phyloP scores from a whole-genome alignment of 53 echinoderm and acorn worm genomes.

The Patiria pectinifera region DNA sequence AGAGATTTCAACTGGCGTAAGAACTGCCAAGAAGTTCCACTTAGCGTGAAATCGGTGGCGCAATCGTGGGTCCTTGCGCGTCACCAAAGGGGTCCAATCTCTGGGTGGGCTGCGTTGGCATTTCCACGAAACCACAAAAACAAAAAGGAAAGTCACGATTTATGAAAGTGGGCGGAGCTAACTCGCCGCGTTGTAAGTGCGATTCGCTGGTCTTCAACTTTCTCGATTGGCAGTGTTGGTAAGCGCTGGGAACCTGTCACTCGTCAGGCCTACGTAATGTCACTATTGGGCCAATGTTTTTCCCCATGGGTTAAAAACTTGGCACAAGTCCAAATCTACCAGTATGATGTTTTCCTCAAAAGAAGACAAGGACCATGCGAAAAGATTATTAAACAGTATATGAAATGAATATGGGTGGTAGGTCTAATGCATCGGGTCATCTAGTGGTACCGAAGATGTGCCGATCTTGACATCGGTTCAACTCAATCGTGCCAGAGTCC shows the following conservation, averaged over 20 bases:
- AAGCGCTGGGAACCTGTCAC: background rate
- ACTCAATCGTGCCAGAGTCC: too few relatives aligned
- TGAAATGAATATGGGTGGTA: too few relatives aligned
- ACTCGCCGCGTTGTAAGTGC: background rate
- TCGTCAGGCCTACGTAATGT: background rate
- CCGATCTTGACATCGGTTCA: too few relatives aligned
- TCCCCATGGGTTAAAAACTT: too few relatives aligned
- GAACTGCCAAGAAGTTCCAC: background rate
- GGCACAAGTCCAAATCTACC: too few relatives aligned
- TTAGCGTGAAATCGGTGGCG: constrained; percentile 9
- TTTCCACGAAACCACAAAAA: constrained; percentile 41
- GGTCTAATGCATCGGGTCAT: too few relatives aligned
- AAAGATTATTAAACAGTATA: too few relatives aligned
- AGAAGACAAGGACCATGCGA: too few relatives aligned
- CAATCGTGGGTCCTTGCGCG: background rate
- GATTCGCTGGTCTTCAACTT: background rate
- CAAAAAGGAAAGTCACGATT: background rate
- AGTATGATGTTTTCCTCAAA: too few relatives aligned
- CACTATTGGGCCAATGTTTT: too few relatives aligned
- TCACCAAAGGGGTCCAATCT: background rate
- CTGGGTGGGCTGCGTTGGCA: constrained; percentile 4
- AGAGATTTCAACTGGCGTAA: background rate
- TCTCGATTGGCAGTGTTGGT: background rate
- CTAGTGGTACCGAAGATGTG: too few relatives aligned
- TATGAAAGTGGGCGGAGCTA: constrained; percentile 5